Evolutionary conservation across 2,888 invertebrate species (phyloP), one percentile per base, ranked within the genome.

Genomic region (Dasypogon diadema): DNA sequence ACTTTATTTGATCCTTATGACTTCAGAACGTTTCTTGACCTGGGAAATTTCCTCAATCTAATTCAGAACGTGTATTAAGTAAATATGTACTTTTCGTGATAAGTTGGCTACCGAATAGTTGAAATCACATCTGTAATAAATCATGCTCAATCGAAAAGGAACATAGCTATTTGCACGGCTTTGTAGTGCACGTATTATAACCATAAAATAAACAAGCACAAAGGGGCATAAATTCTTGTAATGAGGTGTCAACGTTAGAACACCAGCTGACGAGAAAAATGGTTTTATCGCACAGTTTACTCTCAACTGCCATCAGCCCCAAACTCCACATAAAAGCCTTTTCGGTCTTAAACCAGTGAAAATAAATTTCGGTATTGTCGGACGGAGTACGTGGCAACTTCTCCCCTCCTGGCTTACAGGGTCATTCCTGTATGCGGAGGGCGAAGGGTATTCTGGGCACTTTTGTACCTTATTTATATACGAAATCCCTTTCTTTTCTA

Each of bases 221-320:
- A 37, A 30, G 37, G n/a, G 21, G 60, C 74, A 74, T 76, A 76
- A 76, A 76, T 76, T 76, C 58, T 22, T 68, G 74, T 56, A 74
- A 76, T 76, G 74, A 76, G 74, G 74, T 74, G 74, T 74, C 76
- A 76, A 76, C 76, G 58, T 76, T 74, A 68, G 51, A 74, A 68
- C 68, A 58, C 56, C 60, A 72, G 74, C 55, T 76, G 76, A 51
- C 58, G 65, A 51, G 42, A 63, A 58, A 74, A 74, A 76, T 68
- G 56, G 76, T 60, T 60, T 60, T 42, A 42, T 42, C 42, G 42
- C n/a, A 12, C 42, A 42, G 42, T 42, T 42, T 42, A 42, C 42
- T 42, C 42, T 42, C 12, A 42, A 42, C 8, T 42, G 42, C 42
- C 42, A 12, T 12, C 42, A 42, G n/a, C 42, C 42, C n/a, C 42